A percentile compares a stretch with the other conserved stretches of the same genome.
Evolutionary conservation across 2,888 invertebrate species (phyloP).

Genomic region (Thyatira batis): DNA sequence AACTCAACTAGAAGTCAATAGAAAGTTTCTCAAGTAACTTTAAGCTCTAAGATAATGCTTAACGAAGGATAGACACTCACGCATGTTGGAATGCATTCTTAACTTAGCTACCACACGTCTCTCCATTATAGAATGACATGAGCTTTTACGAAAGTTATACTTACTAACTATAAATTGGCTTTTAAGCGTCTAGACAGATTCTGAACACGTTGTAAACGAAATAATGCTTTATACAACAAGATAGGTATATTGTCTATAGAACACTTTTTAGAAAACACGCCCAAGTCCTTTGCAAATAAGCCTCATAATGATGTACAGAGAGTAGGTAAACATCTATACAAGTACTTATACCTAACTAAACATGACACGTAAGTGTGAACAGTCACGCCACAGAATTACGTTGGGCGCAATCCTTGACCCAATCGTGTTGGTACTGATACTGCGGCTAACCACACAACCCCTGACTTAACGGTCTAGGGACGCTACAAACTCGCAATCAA

Average conservation of each 20-base stretch:
- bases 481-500: neutral
- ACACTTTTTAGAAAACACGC: neutral
- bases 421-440: slow-evolving; percentile 5
- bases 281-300: too few species aligned
- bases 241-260: neutral
- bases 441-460: slow-evolving; percentile 1
- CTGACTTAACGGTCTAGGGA: slow-evolving; percentile 1
- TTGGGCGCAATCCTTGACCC: slow-evolving; percentile 12
- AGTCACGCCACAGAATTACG: slow-evolving; percentile 19
- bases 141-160: neutral
- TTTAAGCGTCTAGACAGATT: neutral
- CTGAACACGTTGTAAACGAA: neutral
- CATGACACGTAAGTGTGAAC: neutral
- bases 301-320: too few species aligned
- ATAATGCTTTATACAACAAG: neutral
- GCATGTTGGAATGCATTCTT: neutral
- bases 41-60: neutral
- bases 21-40: too few species aligned
- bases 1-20: too few species aligned
- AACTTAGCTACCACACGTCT: neutral
- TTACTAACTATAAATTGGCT: neutral
- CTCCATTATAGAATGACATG: neutral
- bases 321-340: neutral
- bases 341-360: neutral
- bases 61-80: neutral